Evolutionary conservation across 2,113 vertebrate genomes (phyloP), one percentile per base, ranked within the genome.

Genomic region (Felis catus): DNA sequence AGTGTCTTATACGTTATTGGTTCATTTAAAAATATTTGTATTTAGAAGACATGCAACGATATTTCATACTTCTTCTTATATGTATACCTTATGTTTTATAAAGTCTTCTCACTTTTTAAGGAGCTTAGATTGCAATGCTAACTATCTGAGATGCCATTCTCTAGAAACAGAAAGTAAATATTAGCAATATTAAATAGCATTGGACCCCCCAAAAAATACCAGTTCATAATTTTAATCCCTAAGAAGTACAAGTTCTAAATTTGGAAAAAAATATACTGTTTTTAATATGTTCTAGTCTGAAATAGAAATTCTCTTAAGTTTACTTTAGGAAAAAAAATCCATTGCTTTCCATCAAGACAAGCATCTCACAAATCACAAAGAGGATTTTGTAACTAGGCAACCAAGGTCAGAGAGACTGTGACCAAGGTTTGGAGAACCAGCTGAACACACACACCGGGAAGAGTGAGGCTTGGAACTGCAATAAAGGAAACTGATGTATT

Each of bases 361-460:
- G 48, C 71, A 95, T 86, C 61, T 98, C 97, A 98, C 95, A 98
- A 97, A 95, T 97, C 94, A 95, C 81, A 61, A 88, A 96, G 94
- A 97, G 79, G 88, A 97, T 97, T 95, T 96, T 89, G 98, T 98
- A 98, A 96, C 98, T 81, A 98, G 95, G 98, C 97, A 98, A 98
- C 98, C 51, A 92, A 95, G 97, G 97, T 80, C 81, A 97, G 61
- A 10, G 91, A 97, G 94, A 96, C 97, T 96, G 71, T 53, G 81
- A 89, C 91, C 85, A 97, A 90, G 45, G 83, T 71, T 83, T 89
- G 89, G 79, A 97, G 93, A 98, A 97, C 70, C 94, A 97, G 78
- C 88, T 95, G 98, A 96, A 76, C 97, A 61, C n/a, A 97, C 97
- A 55, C 31, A 82, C 91, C 89, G 93, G 78, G 63, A 82, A 45